Evolutionary conservation across 1,140 invertebrate species (phyloP), one percentile per base, ranked within the genome.

Genomic region (Platorchestia sp.): DNA sequence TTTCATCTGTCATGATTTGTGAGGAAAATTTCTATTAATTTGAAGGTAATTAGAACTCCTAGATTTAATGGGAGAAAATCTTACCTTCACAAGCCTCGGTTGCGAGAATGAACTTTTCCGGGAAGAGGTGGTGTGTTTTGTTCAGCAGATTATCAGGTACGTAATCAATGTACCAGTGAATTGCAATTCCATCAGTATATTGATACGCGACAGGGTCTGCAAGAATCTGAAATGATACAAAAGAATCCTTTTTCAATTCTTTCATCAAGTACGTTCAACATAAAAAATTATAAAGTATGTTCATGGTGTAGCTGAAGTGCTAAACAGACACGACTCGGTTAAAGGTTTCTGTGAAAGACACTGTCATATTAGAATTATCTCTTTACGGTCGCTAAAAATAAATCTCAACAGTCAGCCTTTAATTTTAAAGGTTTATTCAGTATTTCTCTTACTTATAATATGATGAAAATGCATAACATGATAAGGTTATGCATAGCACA

Each of bases 121-220:
- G 95, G 45, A 59, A 86, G 19, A 95, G 44, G 43, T 95, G 59
- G 86, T 95, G 95, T 3, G 97, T 97, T 7, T 97, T 97, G 22
- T 97, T 95, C 53, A 97, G 87, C n/a, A 95, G 95, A 0, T 97
- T 96, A 0, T 98, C 97, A 36, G 97, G 97, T 0, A 98, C 42
- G 0, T 96, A 96, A 97, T 99, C 98, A 89, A 97, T 41, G 96
- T 98, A 99, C 98, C 98, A 99, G 97, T 99, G 99, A 1, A 99
- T 97, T 0, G 97, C 98, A 14, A 99, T 97, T n/a, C 98, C 98
- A 97, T 98, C 98, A 40, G 99, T 41, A 40, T 91, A 95, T 0
- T 42, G 1, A 53, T 47, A 95, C 42, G 93, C 53, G n/a, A 45
- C 41, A 97, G 97, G 98, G 99, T 43, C 47, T 36, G 42, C 91